These are phyloP conservation scores for Archocentrus centrarchus DNA, from an alignment of 2,113 vertebrate genomes.

Conservation along the genomic window DNA sequence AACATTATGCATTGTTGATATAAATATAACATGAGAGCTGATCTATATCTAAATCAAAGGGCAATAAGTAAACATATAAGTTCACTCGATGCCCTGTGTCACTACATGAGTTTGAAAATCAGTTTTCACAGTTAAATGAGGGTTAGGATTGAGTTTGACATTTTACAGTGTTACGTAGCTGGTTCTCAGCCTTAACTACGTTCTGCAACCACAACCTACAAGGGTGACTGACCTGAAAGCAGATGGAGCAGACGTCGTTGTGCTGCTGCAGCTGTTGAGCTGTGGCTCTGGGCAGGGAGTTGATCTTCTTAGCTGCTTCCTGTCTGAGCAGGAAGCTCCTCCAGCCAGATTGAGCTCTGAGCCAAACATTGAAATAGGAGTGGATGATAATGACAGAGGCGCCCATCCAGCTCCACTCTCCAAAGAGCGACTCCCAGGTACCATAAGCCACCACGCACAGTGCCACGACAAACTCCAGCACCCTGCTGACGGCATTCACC, in stretches of 20 bases:
- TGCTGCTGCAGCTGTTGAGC: constrained; percentile 79
- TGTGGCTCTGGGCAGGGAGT: constrained; percentile 81
- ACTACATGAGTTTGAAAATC: neutral
- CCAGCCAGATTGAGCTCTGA: constrained; percentile 88
- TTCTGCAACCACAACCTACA: neutral
- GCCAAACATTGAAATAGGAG: constrained; percentile 91
- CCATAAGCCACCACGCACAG: constrained; percentile 89
- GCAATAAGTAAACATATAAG: neutral
- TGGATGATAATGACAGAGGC: constrained; percentile 88
- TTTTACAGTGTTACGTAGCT: neutral
- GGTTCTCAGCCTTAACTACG: neutral
- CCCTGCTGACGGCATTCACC: constrained; percentile 85
- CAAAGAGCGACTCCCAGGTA: constrained; percentile 86
- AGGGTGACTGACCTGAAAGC: constrained; percentile 85
- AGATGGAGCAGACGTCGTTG: constrained; percentile 88
- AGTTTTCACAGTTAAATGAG: neutral
- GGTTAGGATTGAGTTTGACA: neutral
- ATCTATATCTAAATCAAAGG: too few relatives aligned
- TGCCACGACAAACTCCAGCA: constrained; percentile 90
- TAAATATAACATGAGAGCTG: too few relatives aligned
- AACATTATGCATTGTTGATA: neutral
- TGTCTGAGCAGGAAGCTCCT: constrained; percentile 86
- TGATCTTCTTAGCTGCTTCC: constrained; percentile 87
- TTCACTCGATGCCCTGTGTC: neutral
- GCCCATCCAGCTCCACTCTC: constrained; percentile 92